Evolutionary conservation across 1,140 invertebrate species (phyloP).

Genomic region (Cyclargus thomasi): DNA sequence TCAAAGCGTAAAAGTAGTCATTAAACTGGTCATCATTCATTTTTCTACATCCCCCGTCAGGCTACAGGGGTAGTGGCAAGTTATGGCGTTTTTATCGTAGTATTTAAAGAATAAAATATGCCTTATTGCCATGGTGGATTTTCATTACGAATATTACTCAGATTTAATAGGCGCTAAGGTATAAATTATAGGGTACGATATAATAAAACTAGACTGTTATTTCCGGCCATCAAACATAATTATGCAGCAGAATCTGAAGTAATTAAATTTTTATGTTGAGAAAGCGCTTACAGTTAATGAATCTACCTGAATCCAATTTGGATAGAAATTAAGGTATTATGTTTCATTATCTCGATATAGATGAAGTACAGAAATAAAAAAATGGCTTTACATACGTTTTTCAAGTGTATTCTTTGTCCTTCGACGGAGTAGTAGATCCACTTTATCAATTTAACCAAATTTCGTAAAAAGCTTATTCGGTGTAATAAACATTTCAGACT

Average conservation of each 20-base stretch:
- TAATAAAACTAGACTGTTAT: conserved; percentile 8
- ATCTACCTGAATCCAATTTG: neutral
- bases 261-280: neutral
- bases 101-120: conserved; percentile 63
- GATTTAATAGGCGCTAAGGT: conserved; percentile 62
- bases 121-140: conserved; percentile 56
- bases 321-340: neutral
- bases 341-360: neutral
- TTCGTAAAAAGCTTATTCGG: no score
- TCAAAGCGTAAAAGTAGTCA: conserved; percentile 71
- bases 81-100: conserved; percentile 60
- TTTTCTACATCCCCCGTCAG: conserved; percentile 62
- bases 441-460: no score
- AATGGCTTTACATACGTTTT: neutral
- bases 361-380: neutral
- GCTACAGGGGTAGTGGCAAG: conserved; percentile 49
- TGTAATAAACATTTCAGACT: no score
- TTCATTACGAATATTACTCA: conserved; percentile 61
- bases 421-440: no score
- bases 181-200: conserved; percentile 14
- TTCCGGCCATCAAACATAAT: conserved; percentile 6
- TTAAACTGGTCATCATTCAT: conserved; percentile 66
- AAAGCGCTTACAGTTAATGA: neutral
- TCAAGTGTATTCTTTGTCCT: no score
- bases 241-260: neutral